Percentiles rank a stretch among this genome's conserved stretches.
Evolutionary conservation across 2,888 invertebrate species (phyloP).

Genomic region (Hetaerina titia): DNA sequence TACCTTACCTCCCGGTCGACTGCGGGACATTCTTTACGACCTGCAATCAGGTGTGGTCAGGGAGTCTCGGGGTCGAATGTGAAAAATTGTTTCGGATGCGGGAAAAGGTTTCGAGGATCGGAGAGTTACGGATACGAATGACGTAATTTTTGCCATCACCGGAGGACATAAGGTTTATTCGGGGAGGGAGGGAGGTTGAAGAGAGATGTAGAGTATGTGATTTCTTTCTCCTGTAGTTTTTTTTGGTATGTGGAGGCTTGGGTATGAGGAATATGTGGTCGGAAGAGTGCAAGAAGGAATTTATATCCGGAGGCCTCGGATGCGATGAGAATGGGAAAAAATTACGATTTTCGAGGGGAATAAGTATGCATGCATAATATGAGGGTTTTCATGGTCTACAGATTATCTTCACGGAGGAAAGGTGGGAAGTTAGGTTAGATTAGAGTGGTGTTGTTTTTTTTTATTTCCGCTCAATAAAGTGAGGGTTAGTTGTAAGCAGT

Average conservation of each 20-base stretch:
- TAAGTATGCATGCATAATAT: background rate
- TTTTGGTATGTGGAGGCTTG: background rate
- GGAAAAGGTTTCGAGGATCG: slow-evolving; percentile 30
- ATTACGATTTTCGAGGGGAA: background rate
- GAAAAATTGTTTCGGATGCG: slow-evolving; percentile 56
- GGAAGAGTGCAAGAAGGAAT: background rate
- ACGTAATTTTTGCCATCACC: background rate
- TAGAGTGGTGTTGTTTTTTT: background rate
- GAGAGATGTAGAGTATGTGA: background rate
- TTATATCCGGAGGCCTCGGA: background rate
- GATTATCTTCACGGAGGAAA: background rate
- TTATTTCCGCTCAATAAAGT: background rate
- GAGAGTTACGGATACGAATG: slow-evolving; percentile 26
- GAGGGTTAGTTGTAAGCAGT: background rate
- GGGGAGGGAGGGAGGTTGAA: background rate
- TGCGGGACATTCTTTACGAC: slow-evolving; percentile 7
- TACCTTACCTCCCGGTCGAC: background rate
- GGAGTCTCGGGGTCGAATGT: background rate
- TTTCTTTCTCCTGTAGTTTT: background rate
- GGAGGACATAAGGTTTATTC: background rate
- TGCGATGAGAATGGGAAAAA: background rate
- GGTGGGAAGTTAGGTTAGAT: background rate
- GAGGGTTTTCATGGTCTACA: background rate
- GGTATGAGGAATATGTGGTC: background rate
- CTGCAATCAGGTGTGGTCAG: slow-evolving; percentile 55